phyloP scores from a whole-genome alignment of 2,888 invertebrate genomes.

The Augochlorella aurata region DNA sequence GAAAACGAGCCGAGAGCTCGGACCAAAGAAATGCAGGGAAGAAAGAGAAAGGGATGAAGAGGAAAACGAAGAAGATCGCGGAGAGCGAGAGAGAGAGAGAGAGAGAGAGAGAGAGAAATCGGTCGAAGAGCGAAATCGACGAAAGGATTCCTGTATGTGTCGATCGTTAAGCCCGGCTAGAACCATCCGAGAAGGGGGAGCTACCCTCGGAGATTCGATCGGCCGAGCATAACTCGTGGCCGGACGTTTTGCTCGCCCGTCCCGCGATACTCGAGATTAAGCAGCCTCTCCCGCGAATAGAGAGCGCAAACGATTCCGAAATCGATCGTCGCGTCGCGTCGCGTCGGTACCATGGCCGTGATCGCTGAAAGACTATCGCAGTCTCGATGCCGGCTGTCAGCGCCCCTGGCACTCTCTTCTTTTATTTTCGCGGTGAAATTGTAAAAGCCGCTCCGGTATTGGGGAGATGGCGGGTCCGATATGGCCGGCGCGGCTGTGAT shows the following conservation, averaged over 20 bases:
- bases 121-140: constrained; percentile 37
- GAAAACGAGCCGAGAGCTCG: constrained; percentile 18
- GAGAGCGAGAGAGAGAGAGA: neutral
- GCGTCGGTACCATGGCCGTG: constrained; percentile 10
- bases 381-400: constrained; percentile 14
- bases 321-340: constrained; percentile 22
- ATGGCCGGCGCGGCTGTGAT: constrained; percentile 25
- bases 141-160: constrained; percentile 60
- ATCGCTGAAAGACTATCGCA: constrained; percentile 22
- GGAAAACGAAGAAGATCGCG: neutral
- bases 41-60: constrained; percentile 7
- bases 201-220: constrained; percentile 56
- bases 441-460: constrained; percentile 38
- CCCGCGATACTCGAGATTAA: constrained; percentile 52
- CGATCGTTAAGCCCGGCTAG: constrained; percentile 58
- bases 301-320: constrained; percentile 43
- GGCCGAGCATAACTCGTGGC: constrained; percentile 62
- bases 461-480: constrained; percentile 55
- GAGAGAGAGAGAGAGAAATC: neutral
- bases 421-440: constrained; percentile 48
- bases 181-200: constrained; percentile 26
- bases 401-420: constrained; percentile 30
- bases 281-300: constrained; percentile 33
- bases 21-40: constrained; percentile 38
- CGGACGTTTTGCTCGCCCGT: constrained; percentile 47